Conservation (phyloP, 1,140 invertebrate species). For the Drosophila sulfurigaster region DNA sequence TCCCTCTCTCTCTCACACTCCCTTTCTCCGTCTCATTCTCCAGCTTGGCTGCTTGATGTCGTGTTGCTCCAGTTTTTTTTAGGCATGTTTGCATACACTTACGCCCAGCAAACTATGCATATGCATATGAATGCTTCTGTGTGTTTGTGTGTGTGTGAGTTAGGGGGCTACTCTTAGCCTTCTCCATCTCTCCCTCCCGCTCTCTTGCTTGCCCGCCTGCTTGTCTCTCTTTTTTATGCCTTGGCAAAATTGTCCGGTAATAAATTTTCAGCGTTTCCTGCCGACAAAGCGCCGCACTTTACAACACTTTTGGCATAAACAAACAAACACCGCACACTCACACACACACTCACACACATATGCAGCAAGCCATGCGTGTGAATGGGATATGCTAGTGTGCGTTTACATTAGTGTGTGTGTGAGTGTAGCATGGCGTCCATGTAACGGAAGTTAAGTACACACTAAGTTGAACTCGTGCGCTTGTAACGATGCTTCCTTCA, state of each 20-base stretch:
- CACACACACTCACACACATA: constrained; percentile 43
- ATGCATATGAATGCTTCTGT: constrained; percentile 64
- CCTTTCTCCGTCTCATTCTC: not conserved
- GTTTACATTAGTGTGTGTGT: constrained; percentile 14
- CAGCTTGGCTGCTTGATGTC: constrained; percentile 9
- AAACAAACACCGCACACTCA: constrained; percentile 65
- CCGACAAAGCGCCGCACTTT: constrained; percentile 82
- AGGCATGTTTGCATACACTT: constrained; percentile 82
- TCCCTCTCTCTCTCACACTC: not conserved
- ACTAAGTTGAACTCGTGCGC: constrained; percentile 82
- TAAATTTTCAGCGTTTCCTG: constrained; percentile 83
- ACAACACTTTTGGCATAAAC: constrained; percentile 83
- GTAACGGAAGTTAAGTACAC: constrained; percentile 83
- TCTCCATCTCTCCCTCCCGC: not conserved
- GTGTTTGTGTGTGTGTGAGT: constrained; percentile 30
- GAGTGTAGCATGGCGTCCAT: constrained; percentile 52
- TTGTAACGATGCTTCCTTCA: constrained; percentile 78
- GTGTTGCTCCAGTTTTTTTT: constrained; percentile 63
- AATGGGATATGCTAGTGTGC: constrained; percentile 51
- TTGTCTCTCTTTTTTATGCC: constrained; percentile 64
- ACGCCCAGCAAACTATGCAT: constrained; percentile 77
- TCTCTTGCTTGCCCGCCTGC: not conserved
- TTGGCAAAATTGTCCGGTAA: constrained; percentile 81
- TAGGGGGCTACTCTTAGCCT: not conserved
- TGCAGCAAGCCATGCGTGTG: constrained; percentile 69